Percentiles rank a stretch among this genome's conserved stretches.
Conservation (phyloP, 2,888 invertebrate species). For the Hanleya hanleyi region DNA sequence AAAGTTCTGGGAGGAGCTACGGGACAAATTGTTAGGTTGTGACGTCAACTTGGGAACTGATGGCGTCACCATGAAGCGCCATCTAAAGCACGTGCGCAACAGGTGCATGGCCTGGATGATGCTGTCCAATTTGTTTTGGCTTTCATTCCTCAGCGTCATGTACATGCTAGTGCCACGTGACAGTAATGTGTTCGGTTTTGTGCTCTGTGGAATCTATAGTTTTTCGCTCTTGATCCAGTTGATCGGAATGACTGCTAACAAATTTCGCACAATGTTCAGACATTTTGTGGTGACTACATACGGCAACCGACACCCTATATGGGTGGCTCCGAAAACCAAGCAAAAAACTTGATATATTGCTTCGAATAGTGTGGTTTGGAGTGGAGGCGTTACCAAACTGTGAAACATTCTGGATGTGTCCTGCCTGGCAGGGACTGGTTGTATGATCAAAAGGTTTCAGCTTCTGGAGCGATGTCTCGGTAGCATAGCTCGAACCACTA, state of each 20-base stretch:
- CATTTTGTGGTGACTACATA: slow-evolving; percentile 23
- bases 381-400: no score
- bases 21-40: slow-evolving; percentile 32
- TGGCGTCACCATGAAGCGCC: slow-evolving; percentile 16
- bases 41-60: slow-evolving; percentile 39
- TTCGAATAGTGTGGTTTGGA: no score
- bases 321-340: neutral
- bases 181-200: slow-evolving; percentile 45
- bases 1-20: slow-evolving; percentile 41
- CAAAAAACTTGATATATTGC: neutral
- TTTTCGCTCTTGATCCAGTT: slow-evolving; percentile 47
- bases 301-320: neutral
- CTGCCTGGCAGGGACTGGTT: no score
- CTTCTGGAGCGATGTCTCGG: no score
- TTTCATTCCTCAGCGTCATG: slow-evolving; percentile 38
- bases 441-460: no score
- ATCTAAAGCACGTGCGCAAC: slow-evolving; percentile 37
- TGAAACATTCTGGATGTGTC: no score
- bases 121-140: slow-evolving; percentile 43
- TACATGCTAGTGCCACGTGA: slow-evolving; percentile 37
- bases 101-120: slow-evolving; percentile 38
- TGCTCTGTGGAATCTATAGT: slow-evolving; percentile 46
- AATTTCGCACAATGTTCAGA: slow-evolving; percentile 38
- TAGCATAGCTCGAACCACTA: no score
- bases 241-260: slow-evolving; percentile 46